phyloP scores from a whole-genome alignment of 1,140 invertebrate species.

The Orussus abietinus region DNA sequence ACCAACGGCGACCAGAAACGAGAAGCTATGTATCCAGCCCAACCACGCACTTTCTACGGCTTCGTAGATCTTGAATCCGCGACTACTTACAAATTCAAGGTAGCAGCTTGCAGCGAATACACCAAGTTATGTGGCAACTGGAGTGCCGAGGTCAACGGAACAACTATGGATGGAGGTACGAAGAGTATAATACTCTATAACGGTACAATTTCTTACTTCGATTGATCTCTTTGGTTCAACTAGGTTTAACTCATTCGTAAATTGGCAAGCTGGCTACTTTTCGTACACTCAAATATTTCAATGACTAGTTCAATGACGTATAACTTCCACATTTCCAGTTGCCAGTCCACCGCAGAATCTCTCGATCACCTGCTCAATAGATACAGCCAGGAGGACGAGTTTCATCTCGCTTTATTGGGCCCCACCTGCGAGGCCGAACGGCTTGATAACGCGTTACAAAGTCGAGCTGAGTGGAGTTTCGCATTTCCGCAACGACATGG shows the following conservation, averaged over 20 bases:
- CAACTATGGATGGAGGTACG: constrained; percentile 71
- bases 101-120: constrained; percentile 72
- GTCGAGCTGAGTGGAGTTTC: constrained; percentile 61
- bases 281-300: no score
- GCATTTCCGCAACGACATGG: constrained; percentile 58
- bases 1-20: constrained; percentile 57
- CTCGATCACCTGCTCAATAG: constrained; percentile 61
- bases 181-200: constrained; percentile 13
- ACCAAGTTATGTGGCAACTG: constrained; percentile 70
- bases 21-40: constrained; percentile 61
- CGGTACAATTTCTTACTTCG: no score
- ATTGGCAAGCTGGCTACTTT: no score
- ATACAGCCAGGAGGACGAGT: constrained; percentile 62
- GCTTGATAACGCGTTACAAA: constrained; percentile 69
- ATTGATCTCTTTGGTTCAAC: no score
- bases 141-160: constrained; percentile 70
- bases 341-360: constrained; percentile 63
- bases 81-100: constrained; percentile 73
- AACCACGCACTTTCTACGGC: constrained; percentile 66
- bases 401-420: constrained; percentile 69
- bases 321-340: no score
- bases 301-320: no score
- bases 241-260: no score
- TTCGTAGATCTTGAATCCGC: constrained; percentile 72
- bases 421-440: constrained; percentile 66